Evolutionary conservation across 2,113 vertebrate species (phyloP).

Genomic region (Nematolebias whitei): DNA sequence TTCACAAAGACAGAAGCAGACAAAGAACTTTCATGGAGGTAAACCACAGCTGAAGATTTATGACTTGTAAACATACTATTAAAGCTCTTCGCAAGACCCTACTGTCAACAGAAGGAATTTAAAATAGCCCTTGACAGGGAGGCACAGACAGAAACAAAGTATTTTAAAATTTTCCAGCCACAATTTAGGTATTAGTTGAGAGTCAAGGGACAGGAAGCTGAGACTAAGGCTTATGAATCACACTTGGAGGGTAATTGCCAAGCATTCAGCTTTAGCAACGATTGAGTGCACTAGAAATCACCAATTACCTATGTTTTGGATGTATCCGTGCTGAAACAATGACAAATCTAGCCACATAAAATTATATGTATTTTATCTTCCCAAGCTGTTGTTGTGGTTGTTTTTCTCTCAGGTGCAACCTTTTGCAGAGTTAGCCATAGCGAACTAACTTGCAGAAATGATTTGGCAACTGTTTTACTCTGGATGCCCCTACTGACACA

Average conservation of each 20-base stretch:
- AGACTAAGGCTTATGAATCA: slow-evolving; percentile 44
- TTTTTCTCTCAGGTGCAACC: too few relatives aligned
- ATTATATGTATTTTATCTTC: too few relatives aligned
- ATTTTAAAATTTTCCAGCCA: slow-evolving; percentile 31
- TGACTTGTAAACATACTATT: slow-evolving; percentile 30
- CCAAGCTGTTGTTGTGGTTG: too few relatives aligned
- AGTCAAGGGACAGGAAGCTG: slow-evolving; percentile 32
- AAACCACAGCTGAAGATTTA: slow-evolving; percentile 39
- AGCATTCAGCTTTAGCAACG: slow-evolving; percentile 19
- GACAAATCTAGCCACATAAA: slow-evolving; percentile 2
- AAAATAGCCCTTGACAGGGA: slow-evolving; percentile 36
- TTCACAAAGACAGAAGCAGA: slow-evolving; percentile 14
- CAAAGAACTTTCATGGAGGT: slow-evolving; percentile 30
- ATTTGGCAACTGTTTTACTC: too few relatives aligned
- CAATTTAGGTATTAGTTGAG: slow-evolving; percentile 34
- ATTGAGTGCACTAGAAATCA: slow-evolving; percentile 12
- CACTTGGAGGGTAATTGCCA: slow-evolving; percentile 26
- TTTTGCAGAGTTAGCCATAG: too few relatives aligned
- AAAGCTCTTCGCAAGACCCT: slow-evolving; percentile 33
- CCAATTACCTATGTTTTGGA: slow-evolving; percentile 7
- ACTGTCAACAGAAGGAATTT: slow-evolving; percentile 24
- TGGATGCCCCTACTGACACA: too few relatives aligned
- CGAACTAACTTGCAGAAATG: too few relatives aligned
- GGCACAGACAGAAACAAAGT: slow-evolving; percentile 8
- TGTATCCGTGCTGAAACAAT: slow-evolving; percentile 22